Base-by-base conservation (phyloP, 2,888 invertebrate species). In the Griposia aprilina region DNA sequence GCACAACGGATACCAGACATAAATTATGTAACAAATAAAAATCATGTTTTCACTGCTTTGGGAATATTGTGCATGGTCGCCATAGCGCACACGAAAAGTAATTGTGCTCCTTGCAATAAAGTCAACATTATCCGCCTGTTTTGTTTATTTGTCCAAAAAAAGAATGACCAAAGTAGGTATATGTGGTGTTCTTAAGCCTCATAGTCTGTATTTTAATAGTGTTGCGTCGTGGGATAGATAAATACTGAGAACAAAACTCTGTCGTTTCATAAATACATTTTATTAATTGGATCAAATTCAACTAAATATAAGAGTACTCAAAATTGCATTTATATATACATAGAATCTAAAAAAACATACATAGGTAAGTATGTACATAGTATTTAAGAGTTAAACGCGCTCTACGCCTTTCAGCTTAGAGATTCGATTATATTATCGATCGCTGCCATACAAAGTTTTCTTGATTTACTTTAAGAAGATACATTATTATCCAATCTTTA, bases 211-310 rank as follows among this genome's bases (percentile, higher is more conserved):
- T 6, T 45, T 26, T 20, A 66, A 11, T 13, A 26, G 26, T 30
- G 13, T 50, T 23, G 50, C 15, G 23, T 52, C 23, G 23, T 23
- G 23, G 15, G 23, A n/a, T 52, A 5, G 23, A 23, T 17, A 52
- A 52, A 36, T 52, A 52, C 36, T 68, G 15, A 23, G 30, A 52
- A 68, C 17, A 26, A 75, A 52, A 26, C 52, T 50, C 8, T 20
- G 36, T 55, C 5, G 62, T 52, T 73, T 70, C 15, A 20, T 70
- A 8, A 36, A n/a, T 70, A n/a, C 3, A n/a, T 68, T 69, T 52
- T 45, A 75, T 72, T 72, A 41, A 26, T 23, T 72, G 1, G 23
- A 68, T 3, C 23, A 48, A 20, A 20, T 36, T 36, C 11, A 72
- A 17, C 17, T 11, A 11, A 3, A 17, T 59, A 11, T 41, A 70